Evolutionary conservation across 2,113 vertebrate genomes (phyloP), one percentile per base, ranked within the genome.

Genomic region (Podiceps cristatus): DNA sequence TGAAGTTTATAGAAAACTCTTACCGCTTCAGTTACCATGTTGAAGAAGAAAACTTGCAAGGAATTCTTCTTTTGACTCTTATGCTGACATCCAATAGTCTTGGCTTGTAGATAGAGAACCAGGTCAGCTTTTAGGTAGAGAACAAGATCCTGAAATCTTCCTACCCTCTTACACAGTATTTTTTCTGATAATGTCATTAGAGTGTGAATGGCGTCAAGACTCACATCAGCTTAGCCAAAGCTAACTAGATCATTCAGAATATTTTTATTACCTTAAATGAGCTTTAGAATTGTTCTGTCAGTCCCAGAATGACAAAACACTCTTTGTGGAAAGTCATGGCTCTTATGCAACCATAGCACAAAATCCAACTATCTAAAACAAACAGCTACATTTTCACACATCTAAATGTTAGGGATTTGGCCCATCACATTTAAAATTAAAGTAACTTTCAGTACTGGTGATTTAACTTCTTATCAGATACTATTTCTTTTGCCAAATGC

Each of bases 31-130:
- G 92, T 76, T 77, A 91, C 58, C n/a, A 79, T 12, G 6, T 1
- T 79, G 80, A 94, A 88, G 37, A 77, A 90, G 79, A 91, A 88
- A 84, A 71, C 47, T 64, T 80, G 64, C 40, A 81, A 84, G 37
- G 55, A 86, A 47, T 84, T 97, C 45, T 94, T 96, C 53, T 83
- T 88, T 92, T 92, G 76, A 49, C 52, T 86, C 47, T 56, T 59
- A n/a, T 3, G 73, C 47, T 67, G 62, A 82, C 28, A 72, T 11
- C 12, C 68, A 88, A 28, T 28, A 80, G 31, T 45, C 55, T 42
- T 84, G 37, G 56, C 23, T 76, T 96, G 67, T 40, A 92, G 37
- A 22, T 79, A 58, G 45, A 91, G 56, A 84, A 53, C 0, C n/a
- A 85, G 24, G 27, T 67, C 42, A 76, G 12, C 44, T 75, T 84